Conservation (phyloP, 2,113 vertebrate genomes). For the Aptenodytes forsteri region DNA sequence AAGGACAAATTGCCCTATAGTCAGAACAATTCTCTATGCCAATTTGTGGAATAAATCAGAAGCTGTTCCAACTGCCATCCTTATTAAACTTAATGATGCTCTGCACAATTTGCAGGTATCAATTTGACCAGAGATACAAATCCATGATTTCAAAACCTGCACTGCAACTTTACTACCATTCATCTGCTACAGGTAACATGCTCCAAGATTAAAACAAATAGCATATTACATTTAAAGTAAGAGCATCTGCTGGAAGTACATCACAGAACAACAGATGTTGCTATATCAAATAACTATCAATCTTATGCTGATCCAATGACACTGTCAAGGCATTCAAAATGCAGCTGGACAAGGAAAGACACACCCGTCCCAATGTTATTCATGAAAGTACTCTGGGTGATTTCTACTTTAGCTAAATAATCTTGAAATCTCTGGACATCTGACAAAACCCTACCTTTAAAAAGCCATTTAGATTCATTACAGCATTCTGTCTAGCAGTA, state of each 20-base stretch:
- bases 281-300: constrained; percentile 66
- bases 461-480: constrained; percentile 20
- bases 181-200: constrained; percentile 4
- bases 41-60: constrained; percentile 33
- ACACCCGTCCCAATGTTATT: background rate
- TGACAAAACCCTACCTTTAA: background rate
- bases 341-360: background rate
- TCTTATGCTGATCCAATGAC: constrained; percentile 45
- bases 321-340: constrained; percentile 30
- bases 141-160: background rate
- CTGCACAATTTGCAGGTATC: background rate
- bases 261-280: constrained; percentile 66
- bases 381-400: background rate
- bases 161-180: background rate
- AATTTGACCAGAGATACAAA: constrained; percentile 3
- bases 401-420: background rate
- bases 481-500: background rate
- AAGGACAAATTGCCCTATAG: background rate
- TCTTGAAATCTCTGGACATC: background rate
- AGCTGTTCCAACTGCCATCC: background rate
- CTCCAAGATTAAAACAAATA: constrained; percentile 54
- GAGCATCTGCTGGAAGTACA: constrained; percentile 65
- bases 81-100: constrained; percentile 50
- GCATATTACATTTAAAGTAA: constrained; percentile 55
- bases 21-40: background rate